These are phyloP conservation scores for Mus spicilegus DNA, from an alignment of 2,113 vertebrate genomes.

Conservation along the genomic window DNA sequence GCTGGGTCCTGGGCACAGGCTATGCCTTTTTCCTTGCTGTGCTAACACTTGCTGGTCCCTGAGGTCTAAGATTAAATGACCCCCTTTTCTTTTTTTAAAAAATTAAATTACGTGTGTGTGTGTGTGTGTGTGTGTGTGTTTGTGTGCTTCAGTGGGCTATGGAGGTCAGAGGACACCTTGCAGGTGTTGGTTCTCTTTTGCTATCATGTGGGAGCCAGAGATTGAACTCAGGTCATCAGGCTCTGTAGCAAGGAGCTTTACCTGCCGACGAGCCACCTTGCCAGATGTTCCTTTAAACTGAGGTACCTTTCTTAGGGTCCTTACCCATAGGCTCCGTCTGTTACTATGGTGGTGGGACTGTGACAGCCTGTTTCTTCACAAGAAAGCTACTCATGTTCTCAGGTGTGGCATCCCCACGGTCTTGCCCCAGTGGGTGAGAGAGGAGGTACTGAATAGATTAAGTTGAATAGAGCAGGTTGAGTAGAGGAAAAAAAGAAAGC, in stretches of 20 bases:
- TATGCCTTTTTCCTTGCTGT: background rate
- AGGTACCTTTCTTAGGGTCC: background rate
- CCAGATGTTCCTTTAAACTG: background rate
- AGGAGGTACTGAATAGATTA: background rate
- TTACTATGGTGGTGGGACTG: background rate
- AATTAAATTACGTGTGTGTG: background rate
- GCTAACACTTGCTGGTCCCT: background rate
- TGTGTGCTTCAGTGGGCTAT: background rate
- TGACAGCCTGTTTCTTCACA: background rate
- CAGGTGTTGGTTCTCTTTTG: background rate
- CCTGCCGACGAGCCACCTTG: background rate
- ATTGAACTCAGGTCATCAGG: background rate
- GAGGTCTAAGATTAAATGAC: background rate
- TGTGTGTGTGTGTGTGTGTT: background rate
- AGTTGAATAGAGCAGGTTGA: background rate
- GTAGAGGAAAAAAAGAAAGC: background rate
- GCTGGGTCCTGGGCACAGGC: constrained; percentile 37
- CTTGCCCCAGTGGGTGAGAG: background rate
- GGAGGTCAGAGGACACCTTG: background rate
- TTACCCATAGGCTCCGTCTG: background rate
- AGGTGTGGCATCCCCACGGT: background rate
- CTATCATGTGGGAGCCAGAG: background rate
- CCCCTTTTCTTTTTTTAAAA: background rate
- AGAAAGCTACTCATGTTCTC: background rate
- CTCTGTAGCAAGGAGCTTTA: background rate